Conservation (phyloP, 2,113 vertebrate species). For the Lichenostomus cassidix region DNA sequence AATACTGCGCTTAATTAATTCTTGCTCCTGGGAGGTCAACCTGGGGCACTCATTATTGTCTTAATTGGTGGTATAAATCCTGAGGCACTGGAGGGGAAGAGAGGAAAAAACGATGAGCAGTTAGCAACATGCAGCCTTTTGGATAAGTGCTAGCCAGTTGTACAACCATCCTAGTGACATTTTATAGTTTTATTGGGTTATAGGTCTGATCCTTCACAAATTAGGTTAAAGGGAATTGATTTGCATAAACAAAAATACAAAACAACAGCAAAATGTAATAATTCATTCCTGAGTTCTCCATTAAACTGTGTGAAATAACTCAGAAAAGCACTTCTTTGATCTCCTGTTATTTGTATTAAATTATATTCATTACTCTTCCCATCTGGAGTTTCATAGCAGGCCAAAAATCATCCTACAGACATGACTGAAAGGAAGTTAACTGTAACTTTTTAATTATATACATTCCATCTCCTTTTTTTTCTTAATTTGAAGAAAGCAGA, state of each 20-base stretch:
- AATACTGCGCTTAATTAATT: constrained; percentile 83
- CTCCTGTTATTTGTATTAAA: constrained; percentile 73
- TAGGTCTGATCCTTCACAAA: constrained; percentile 54
- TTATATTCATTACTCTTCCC: constrained; percentile 73
- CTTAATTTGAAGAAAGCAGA: constrained; percentile 72
- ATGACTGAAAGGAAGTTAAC: constrained; percentile 71
- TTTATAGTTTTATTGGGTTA: constrained; percentile 62
- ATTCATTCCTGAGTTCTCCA: constrained; percentile 41
- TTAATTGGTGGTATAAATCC: constrained; percentile 83
- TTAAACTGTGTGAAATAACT: constrained; percentile 66
- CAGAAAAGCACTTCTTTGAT: constrained; percentile 66
- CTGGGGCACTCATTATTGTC: constrained; percentile 79
- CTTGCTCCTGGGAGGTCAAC: constrained; percentile 79
- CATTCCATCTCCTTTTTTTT: constrained; percentile 63
- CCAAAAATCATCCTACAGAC: constrained; percentile 71
- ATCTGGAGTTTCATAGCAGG: constrained; percentile 75
- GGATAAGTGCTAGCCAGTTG: constrained; percentile 2
- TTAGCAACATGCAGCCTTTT: constrained; percentile 62
- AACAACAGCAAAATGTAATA: constrained; percentile 10
- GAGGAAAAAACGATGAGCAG: constrained; percentile 34
- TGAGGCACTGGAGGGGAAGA: constrained; percentile 66
- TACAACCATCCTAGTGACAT: constrained; percentile 34
- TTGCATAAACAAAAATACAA: constrained; percentile 55
- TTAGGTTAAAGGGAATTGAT: constrained; percentile 62
- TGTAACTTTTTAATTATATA: constrained; percentile 75